Base-by-base conservation (phyloP, 2,888 invertebrate genomes). In the Adelognathus sp. region DNA sequence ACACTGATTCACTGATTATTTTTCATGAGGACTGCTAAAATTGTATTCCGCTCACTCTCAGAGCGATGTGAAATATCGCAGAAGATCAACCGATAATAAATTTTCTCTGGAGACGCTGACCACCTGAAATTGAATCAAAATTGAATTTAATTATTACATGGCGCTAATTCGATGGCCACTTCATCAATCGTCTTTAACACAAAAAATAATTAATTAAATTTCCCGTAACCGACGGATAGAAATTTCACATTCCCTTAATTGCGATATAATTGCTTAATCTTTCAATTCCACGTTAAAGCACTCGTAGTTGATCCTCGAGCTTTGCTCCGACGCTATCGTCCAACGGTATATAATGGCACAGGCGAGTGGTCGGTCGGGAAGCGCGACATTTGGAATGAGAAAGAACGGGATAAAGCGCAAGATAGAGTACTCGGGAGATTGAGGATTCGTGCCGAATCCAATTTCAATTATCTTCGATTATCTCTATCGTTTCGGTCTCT, bases 391-490 rank as follows among this genome's bases (percentile, higher is more conserved):
- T 41, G 33, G 63, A 63, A 41, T 41, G 63, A 58, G 61, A 72
- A 72, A 67, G 58, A 39, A 64, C 29, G 44, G 41, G 41, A 44
- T 29, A 69, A 56, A 44, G 44, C 27, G 21, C 31, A 7, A 60
- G 29, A 41, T 33, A 21, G 70, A 71, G 71, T 71, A 61, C 60
- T 63, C 61, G 67, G 7, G 71, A 71, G 75, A 75, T 79, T 71
- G 71, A 75, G 79, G 71, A 75, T 75, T 79, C 75, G 79, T 71
- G 75, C 66, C 61, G 71, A 76, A 79, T 79, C 66, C 75, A 79
- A 79, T 79, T 79, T 79, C 79, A 79, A 79, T 79, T 79, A 79
- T 79, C 75, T 79, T 75, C 75, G 79, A 79, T 79, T 79, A 79
- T 79, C 79, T 79, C 70, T 14, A 61, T 46, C 75, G 79, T 44